These are phyloP conservation scores for Drosophila neotestacea DNA, from an alignment of 2,888 invertebrate species.

Conservation along the genomic window DNA sequence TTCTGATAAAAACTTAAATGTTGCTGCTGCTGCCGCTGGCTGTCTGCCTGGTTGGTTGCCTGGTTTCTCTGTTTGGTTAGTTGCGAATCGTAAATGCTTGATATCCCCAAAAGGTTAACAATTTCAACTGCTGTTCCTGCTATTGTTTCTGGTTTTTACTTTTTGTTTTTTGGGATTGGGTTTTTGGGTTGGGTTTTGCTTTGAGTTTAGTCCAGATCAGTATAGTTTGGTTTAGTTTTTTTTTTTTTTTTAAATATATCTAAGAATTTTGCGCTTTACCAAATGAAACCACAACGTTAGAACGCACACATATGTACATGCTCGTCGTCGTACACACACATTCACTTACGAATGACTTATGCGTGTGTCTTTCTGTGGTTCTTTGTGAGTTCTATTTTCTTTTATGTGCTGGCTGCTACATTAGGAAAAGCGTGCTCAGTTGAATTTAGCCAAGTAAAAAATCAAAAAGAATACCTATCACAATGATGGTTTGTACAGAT, in stretches of 20 bases:
- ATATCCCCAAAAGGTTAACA: slow-evolving; percentile 78
- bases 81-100: slow-evolving; percentile 73
- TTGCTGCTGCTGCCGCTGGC: slow-evolving; percentile 50
- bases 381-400: slow-evolving; percentile 14
- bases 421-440: slow-evolving; percentile 45
- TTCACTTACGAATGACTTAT: background rate
- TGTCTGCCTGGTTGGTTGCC: slow-evolving; percentile 17
- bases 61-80: slow-evolving; percentile 16
- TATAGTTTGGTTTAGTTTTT: slow-evolving; percentile 19
- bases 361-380: slow-evolving; percentile 22
- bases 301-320: slow-evolving; percentile 10
- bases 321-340: background rate
- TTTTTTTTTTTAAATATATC: slow-evolving; percentile 32
- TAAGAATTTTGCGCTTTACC: slow-evolving; percentile 56
- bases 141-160: slow-evolving; percentile 7
- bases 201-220: slow-evolving; percentile 42
- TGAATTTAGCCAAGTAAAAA: slow-evolving; percentile 52
- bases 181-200: slow-evolving; percentile 16
- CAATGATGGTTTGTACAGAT: slow-evolving; percentile 1
- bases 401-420: slow-evolving; percentile 34
- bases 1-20: slow-evolving; percentile 76
- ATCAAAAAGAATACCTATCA: slow-evolving; percentile 21
- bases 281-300: slow-evolving; percentile 58
- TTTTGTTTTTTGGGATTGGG: slow-evolving; percentile 1
- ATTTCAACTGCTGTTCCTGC: slow-evolving; percentile 55